These are phyloP conservation scores for Colius striatus DNA, from an alignment of 2,113 vertebrate species.

Conservation along the genomic window DNA sequence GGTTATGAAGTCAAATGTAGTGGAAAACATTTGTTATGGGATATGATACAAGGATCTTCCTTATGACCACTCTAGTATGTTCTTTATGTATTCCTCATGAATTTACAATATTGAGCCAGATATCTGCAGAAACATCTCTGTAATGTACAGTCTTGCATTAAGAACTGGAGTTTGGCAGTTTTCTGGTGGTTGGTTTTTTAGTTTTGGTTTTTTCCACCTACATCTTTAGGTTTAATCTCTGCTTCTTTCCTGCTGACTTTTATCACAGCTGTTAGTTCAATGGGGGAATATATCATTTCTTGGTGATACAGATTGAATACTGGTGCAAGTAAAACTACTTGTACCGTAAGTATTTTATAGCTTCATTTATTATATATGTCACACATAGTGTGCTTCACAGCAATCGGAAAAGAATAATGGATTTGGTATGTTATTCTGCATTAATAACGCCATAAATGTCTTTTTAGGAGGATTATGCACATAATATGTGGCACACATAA, in stretches of 20 bases:
- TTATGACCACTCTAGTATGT: not conserved
- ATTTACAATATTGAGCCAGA: not conserved
- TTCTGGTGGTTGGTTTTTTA: not conserved
- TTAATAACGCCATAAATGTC: constrained; percentile 29
- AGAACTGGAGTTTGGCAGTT: not conserved
- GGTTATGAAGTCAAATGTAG: not conserved
- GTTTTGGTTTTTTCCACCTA: not conserved
- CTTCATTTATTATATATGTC: constrained; percentile 3
- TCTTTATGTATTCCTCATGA: not conserved
- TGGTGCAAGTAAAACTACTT: not conserved
- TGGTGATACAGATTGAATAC: not conserved
- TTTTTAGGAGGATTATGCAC: constrained; percentile 6
- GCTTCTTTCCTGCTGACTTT: not conserved
- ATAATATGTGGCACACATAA: not conserved
- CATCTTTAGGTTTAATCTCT: not conserved
- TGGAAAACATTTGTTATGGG: not conserved
- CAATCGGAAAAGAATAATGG: constrained; percentile 34
- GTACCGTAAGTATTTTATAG: not conserved
- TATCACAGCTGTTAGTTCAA: not conserved
- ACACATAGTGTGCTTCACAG: not conserved
- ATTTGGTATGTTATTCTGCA: not conserved
- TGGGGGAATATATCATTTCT: not conserved
- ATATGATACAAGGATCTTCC: not conserved
- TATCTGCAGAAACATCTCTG: not conserved
- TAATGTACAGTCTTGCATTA: not conserved